Evolutionary conservation across 2,888 invertebrate genomes (phyloP).

Genomic region (Macroteleia sp.): DNA sequence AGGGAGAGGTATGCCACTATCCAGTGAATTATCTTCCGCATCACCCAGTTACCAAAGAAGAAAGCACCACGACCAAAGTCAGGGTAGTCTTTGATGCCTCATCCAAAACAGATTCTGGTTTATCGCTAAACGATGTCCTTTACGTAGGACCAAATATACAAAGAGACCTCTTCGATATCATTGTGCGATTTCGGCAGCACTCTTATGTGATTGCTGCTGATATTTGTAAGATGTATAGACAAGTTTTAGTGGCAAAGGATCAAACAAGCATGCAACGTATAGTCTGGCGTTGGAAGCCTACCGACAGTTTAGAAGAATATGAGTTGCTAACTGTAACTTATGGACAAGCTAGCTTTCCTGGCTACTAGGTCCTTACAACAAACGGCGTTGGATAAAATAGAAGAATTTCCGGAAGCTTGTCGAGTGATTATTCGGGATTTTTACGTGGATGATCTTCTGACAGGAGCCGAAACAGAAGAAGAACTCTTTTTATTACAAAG

Average conservation of each 20-base stretch:
- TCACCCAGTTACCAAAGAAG: too few relatives aligned
- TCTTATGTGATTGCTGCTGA: slow-evolving; percentile 65
- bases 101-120: too few relatives aligned
- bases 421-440: slow-evolving; percentile 4
- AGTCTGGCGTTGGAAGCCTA: slow-evolving; percentile 64
- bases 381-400: not conserved
- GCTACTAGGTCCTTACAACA: slow-evolving; percentile 19
- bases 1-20: too few relatives aligned
- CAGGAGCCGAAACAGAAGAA: slow-evolving; percentile 7
- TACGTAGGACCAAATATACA: too few relatives aligned
- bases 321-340: slow-evolving; percentile 40
- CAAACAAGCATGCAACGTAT: slow-evolving; percentile 60
- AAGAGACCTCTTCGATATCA: too few relatives aligned
- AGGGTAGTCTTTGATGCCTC: too few relatives aligned
- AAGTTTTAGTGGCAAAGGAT: not conserved
- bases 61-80: too few relatives aligned
- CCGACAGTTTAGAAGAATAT: slow-evolving; percentile 31
- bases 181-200: slow-evolving; percentile 47
- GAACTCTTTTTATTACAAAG: too few relatives aligned
- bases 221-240: slow-evolving; percentile 72
- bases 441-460: slow-evolving; percentile 41
- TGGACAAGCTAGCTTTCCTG: slow-evolving; percentile 15
- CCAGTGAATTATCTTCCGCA: too few relatives aligned
- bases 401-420: not conserved
- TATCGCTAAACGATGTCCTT: not conserved